These are phyloP conservation scores for Pithys albifrons DNA, from an alignment of 2,113 vertebrate species.

Conservation along the genomic window DNA sequence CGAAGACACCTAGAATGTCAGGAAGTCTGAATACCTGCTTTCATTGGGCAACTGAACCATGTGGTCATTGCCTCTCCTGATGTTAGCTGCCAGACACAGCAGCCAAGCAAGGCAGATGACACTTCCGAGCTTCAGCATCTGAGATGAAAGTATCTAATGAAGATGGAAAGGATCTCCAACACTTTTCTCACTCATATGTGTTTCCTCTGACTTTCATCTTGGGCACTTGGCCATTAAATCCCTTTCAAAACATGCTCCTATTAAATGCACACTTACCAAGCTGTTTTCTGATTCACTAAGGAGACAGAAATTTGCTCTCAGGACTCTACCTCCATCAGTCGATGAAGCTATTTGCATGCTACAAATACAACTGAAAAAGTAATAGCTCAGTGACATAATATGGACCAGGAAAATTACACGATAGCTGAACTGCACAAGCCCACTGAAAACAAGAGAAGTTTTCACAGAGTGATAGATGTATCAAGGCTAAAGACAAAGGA, in stretches of 20 bases:
- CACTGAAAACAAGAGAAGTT: neutral
- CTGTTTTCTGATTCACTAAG: neutral
- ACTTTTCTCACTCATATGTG: neutral
- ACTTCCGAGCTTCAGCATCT: neutral
- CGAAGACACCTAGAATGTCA: neutral
- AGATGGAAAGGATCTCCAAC: neutral
- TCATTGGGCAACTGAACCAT: neutral
- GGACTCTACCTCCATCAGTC: neutral
- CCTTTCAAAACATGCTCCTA: neutral
- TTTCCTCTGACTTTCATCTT: neutral
- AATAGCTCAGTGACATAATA: neutral
- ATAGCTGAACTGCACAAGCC: neutral
- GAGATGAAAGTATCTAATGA: neutral
- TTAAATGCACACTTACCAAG: neutral
- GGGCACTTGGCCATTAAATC: accelerated
- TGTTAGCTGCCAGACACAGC: neutral
- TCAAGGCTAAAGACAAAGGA: neutral
- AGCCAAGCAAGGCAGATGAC: neutral
- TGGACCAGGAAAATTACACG: neutral
- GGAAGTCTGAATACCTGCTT: neutral
- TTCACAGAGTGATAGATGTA: neutral
- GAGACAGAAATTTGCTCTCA: neutral
- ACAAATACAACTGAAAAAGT: neutral
- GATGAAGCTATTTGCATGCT: neutral
- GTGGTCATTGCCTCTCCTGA: neutral